Conservation (phyloP, 2,797 vertebrate genomes). For the Selene dorsalis region DNA sequence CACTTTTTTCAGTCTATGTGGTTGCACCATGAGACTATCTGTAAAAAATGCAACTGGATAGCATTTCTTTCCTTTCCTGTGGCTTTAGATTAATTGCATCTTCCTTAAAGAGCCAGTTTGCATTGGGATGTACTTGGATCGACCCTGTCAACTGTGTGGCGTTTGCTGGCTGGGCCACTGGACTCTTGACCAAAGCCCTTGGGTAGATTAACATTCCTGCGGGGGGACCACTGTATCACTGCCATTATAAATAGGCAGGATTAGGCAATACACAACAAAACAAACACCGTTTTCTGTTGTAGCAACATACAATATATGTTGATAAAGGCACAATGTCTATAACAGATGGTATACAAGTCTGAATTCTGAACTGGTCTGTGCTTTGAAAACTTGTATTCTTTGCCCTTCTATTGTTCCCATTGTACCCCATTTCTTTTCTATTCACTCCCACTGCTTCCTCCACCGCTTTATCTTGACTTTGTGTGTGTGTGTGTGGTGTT, state of each 20-base stretch:
- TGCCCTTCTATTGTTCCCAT: conserved; percentile 41
- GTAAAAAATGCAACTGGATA: conserved; percentile 55
- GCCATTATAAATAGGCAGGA: conserved; percentile 75
- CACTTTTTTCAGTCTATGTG: conserved; percentile 44
- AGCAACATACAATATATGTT: conserved; percentile 26
- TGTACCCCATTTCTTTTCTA: conserved; percentile 40
- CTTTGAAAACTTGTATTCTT: conserved; percentile 14
- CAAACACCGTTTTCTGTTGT: conserved; percentile 62
- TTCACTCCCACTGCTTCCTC: conserved; percentile 61
- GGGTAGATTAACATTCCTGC: conserved; percentile 82
- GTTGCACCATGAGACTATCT: conserved; percentile 48
- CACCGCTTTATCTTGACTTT: conserved; percentile 59
- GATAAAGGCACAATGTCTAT: conserved; percentile 16
- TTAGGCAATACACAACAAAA: conserved; percentile 70
- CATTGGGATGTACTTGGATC: conserved; percentile 37
- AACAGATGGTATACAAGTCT: conserved; percentile 3
- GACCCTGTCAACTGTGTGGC: conserved; percentile 51
- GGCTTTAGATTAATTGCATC: conserved; percentile 55
- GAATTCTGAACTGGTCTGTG: neutral
- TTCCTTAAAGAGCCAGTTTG: conserved; percentile 40
- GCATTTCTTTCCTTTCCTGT: conserved; percentile 61
- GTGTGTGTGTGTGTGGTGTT: conserved; percentile 48
- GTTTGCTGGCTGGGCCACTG: conserved; percentile 62
- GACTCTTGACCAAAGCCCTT: conserved; percentile 79
- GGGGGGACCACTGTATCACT: conserved; percentile 62